These are phyloP conservation scores for Neosilurus hyrtlii DNA, from an alignment of 2,797 vertebrate species.

Conservation along the genomic window DNA sequence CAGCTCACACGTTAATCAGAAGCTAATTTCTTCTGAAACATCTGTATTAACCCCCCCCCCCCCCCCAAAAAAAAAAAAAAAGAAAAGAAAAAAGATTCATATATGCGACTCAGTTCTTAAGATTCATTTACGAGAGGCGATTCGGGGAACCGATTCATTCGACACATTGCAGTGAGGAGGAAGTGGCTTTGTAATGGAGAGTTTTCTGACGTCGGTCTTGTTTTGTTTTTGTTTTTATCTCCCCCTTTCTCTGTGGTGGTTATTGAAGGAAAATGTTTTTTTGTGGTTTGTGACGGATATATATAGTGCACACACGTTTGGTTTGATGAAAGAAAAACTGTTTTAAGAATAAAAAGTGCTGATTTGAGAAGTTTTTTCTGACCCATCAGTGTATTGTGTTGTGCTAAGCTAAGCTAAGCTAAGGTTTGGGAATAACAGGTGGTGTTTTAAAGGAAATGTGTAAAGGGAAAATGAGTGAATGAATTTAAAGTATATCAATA, in stretches of 20 bases:
- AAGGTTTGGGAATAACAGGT: too few species aligned
- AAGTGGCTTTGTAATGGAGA: conserved; percentile 13
- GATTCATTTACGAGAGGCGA: neutral
- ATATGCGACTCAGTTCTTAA: neutral
- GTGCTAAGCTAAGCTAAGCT: too few species aligned
- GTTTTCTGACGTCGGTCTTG: neutral
- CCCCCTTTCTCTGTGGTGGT: neutral
- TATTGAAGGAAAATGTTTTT: neutral
- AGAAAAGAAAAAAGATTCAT: neutral
- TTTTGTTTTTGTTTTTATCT: neutral
- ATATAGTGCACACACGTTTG: neutral
- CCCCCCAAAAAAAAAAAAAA: neutral
- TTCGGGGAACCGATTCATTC: neutral
- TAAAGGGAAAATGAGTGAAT: too few species aligned
- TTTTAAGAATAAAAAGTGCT: too few species aligned
- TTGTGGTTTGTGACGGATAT: neutral
- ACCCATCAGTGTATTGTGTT: too few species aligned
- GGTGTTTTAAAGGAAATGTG: too few species aligned
- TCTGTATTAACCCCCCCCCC: too few species aligned
- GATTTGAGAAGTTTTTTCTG: too few species aligned
- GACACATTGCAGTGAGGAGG: neutral
- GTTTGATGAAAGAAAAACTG: neutral
- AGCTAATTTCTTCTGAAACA: neutral
- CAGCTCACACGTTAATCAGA: neutral
- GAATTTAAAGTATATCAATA: too few species aligned